Evolutionary conservation across 2,888 invertebrate genomes (phyloP).

Genomic region (Cataglyphis cursor): DNA sequence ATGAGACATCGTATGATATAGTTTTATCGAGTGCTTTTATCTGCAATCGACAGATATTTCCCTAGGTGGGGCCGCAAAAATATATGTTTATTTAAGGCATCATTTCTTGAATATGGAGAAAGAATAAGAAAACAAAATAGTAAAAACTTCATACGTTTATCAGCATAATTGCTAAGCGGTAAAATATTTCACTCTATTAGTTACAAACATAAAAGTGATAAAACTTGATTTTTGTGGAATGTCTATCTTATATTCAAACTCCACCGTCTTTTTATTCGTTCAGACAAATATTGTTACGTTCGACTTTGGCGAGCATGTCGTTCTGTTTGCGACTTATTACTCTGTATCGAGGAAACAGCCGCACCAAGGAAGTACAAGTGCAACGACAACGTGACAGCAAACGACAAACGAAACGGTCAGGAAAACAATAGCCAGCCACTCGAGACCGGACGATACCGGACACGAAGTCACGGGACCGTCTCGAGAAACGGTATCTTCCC

Average conservation of each 20-base stretch:
- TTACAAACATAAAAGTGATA: slow-evolving; percentile 9
- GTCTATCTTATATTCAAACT: neutral
- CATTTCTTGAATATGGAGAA: slow-evolving; percentile 9
- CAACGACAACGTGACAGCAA: slow-evolving; percentile 65
- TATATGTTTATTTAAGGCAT: slow-evolving; percentile 17
- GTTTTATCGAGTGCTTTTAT: slow-evolving; percentile 42
- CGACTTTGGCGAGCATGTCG: slow-evolving; percentile 51
- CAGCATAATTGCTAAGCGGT: slow-evolving; percentile 21
- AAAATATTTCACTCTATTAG: slow-evolving; percentile 18
- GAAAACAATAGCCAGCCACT: slow-evolving; percentile 77
- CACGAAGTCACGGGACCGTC: slow-evolving; percentile 82
- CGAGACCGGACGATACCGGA: slow-evolving; percentile 81
- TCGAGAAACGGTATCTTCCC: slow-evolving; percentile 81
- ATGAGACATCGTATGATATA: slow-evolving; percentile 15
- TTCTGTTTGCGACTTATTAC: slow-evolving; percentile 53
- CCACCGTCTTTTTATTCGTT: neutral
- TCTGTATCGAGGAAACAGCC: slow-evolving; percentile 49
- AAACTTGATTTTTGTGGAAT: slow-evolving; percentile 31
- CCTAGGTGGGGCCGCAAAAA: slow-evolving; percentile 42
- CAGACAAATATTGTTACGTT: slow-evolving; percentile 16
- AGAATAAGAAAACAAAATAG: slow-evolving; percentile 8
- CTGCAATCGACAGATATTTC: slow-evolving; percentile 26
- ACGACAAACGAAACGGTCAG: slow-evolving; percentile 61
- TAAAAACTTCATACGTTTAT: slow-evolving; percentile 26
- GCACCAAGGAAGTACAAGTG: slow-evolving; percentile 40